These are phyloP conservation scores for Cremastobaeus sp. DNA, from an alignment of 2,888 invertebrate species.

Conservation along the genomic window DNA sequence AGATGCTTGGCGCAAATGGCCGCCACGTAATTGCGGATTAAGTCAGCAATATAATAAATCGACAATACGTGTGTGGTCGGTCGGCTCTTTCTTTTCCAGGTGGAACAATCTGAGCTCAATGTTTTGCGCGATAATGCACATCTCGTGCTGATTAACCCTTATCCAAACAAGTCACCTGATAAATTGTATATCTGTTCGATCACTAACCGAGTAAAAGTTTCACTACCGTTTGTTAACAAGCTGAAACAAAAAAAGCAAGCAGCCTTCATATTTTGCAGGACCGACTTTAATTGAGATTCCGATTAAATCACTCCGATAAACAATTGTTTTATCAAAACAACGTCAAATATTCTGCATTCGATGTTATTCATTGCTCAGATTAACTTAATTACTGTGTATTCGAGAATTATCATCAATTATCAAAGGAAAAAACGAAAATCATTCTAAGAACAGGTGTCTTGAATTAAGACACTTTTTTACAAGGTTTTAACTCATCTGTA, in stretches of 20 bases:
- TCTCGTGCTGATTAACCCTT: conserved; percentile 61
- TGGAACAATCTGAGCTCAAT: conserved; percentile 50
- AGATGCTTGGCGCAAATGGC: conserved; percentile 60
- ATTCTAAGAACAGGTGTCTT: too few species aligned
- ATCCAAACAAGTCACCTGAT: conserved; percentile 61
- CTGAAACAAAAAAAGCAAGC: conserved; percentile 28
- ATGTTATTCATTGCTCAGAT: too few species aligned
- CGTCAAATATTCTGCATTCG: too few species aligned
- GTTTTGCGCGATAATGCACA: conserved; percentile 55
- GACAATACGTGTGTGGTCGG: conserved; percentile 65
- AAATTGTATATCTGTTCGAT: conserved; percentile 42
- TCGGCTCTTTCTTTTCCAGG: conserved; percentile 51
- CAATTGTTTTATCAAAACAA: too few species aligned
- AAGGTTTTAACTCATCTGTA: too few species aligned
- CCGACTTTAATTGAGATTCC: too few species aligned
- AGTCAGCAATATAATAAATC: conserved; percentile 67
- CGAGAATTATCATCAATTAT: too few species aligned
- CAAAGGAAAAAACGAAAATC: too few species aligned
- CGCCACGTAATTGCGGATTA: conserved; percentile 67
- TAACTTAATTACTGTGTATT: too few species aligned
- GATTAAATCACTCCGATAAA: conserved; percentile 22
- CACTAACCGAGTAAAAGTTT: conserved; percentile 24
- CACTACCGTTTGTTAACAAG: conserved; percentile 48
- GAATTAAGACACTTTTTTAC: too few species aligned
- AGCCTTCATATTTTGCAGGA: conserved; percentile 36